Evolutionary conservation across 2,113 vertebrate species (phyloP), one percentile per base, ranked within the genome.

Genomic region (Alectura lathami): DNA sequence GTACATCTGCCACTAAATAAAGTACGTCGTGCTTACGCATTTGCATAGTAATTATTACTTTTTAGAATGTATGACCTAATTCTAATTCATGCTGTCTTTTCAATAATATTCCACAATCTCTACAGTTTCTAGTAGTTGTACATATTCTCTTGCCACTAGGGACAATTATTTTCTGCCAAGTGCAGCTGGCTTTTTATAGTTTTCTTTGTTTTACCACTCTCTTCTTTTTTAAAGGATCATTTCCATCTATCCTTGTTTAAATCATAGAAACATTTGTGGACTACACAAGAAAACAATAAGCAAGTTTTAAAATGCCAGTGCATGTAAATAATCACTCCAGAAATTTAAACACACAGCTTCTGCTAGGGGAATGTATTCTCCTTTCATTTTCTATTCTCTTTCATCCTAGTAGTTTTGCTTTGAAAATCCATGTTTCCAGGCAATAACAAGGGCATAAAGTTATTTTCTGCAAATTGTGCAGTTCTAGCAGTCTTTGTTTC

Each of bases 341-440:
- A 80, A 83, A 63, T 69, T 56, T 83, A 64, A 64, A 79, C 66
- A 63, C 8, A 67, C 50, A 6, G 72, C 53, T 89, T 97, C 84
- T 92, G 79, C 91, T 84, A 83, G 57, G 91, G 73, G 86, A 97
- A 89, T 60, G 48, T 24, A 83, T 60, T 12, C 11, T 78, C 5
- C 63, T 93, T 87, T 94, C 54, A 91, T 96, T 95, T 93, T n/a
- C 74, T 90, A 94, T 96, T 97, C 94, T 88, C 91, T 96, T 96
- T 96, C 56, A 96, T 93, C 82, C 56, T 92, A 23, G 75, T 34
- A 85, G 78, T 92, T 89, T 88, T 79, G 63, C 93, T 96, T 90
- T 97, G 94, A 96, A 95, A 93, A 83, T 83, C 43, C 60, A 48
- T 63, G 81, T 92, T 96, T 92, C 56, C 60, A 89, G 85, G 95